phyloP scores from a whole-genome alignment of 2,888 invertebrate species.

The Caenorhabditis macrosperma region DNA sequence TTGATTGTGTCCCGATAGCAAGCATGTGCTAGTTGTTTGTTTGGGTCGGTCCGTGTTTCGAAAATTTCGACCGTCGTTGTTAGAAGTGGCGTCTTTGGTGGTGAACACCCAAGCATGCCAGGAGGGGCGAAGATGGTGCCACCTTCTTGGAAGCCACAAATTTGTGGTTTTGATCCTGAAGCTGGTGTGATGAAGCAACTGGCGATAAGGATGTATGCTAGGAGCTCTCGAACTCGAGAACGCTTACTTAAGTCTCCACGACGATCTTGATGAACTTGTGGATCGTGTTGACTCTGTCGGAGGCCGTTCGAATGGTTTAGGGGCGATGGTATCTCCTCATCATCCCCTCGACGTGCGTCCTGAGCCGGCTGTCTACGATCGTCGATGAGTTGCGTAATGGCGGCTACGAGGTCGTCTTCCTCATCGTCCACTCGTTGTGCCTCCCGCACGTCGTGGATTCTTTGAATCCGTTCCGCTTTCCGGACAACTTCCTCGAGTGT shows the following conservation, averaged over 20 bases:
- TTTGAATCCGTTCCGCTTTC: not conserved
- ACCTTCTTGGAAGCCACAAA: conserved; percentile 3
- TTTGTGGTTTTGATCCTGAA: not conserved
- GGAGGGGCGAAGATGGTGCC: conserved; percentile 5
- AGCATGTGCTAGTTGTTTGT: too few relatives aligned
- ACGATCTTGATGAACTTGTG: too few relatives aligned
- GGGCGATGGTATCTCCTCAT: too few relatives aligned
- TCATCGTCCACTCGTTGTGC: too few relatives aligned
- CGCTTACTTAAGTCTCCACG: too few relatives aligned
- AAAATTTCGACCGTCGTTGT: not conserved
- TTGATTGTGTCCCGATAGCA: too few relatives aligned
- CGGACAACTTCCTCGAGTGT: not conserved
- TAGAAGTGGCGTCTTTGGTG: not conserved
- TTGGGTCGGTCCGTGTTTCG: too few relatives aligned
- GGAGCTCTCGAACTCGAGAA: not conserved
- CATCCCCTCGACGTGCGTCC: too few relatives aligned
- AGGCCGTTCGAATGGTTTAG: too few relatives aligned
- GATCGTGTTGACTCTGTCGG: too few relatives aligned
- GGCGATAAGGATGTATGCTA: not conserved
- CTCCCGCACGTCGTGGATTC: not conserved
- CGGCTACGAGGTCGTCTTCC: not conserved
- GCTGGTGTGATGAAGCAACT: not conserved
- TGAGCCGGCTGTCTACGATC: too few relatives aligned
- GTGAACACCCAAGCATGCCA: not conserved
- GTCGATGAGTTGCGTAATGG: not conserved